Conservation (phyloP, 2,113 vertebrate genomes). For the Gallinago media region DNA sequence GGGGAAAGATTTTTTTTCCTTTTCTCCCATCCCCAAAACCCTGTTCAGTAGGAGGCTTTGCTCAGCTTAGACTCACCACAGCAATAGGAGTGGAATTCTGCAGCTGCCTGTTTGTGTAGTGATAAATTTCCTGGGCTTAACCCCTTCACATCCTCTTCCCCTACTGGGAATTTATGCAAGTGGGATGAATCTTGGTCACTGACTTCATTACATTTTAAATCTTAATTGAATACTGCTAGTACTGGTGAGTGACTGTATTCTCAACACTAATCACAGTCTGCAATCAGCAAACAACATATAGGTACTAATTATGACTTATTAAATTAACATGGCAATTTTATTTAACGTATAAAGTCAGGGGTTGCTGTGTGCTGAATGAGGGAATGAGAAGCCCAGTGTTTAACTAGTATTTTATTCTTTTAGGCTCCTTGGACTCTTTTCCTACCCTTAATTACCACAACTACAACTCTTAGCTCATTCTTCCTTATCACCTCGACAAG, state of each 20-base stretch:
- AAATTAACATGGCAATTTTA: neutral
- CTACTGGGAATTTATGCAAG: neutral
- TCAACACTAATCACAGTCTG: neutral
- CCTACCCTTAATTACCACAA: neutral
- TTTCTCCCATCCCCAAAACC: neutral
- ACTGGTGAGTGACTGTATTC: neutral
- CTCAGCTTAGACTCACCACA: neutral
- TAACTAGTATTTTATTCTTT: neutral
- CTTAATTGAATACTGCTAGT: neutral
- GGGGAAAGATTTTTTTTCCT: neutral
- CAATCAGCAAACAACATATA: neutral
- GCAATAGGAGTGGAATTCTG: neutral
- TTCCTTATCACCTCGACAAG: neutral
- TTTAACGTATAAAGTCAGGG: neutral
- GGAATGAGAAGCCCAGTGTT: neutral
- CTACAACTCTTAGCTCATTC: neutral
- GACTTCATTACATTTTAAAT: neutral
- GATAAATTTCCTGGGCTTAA: constrained; percentile 23
- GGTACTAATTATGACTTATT: constrained; percentile 5
- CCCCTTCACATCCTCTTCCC: constrained; percentile 42
- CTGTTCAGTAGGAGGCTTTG: neutral
- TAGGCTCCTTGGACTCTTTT: neutral
- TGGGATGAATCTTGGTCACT: neutral
- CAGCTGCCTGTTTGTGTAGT: constrained; percentile 19
- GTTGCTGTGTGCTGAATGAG: neutral